Evolutionary conservation across 2,797 vertebrate genomes (phyloP), one percentile per base, ranked within the genome.

Genomic region (Capromys pilorides): DNA sequence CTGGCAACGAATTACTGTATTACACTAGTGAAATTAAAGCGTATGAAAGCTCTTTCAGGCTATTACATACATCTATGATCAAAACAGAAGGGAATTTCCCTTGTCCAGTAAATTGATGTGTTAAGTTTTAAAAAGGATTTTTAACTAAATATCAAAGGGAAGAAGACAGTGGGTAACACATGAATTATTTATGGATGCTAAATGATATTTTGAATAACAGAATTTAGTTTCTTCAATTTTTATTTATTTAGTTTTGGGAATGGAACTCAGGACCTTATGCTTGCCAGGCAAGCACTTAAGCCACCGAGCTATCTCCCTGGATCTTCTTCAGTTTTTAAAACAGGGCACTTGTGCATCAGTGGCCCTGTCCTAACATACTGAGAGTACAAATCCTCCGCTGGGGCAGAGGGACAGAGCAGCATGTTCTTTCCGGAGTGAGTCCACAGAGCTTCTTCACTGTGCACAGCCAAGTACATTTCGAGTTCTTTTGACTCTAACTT

Each of bases 11-110:
- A 91, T 96, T 96, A 96, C 7, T 64, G 49, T 82, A 94, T 78
- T 80, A 81, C 79, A 95, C 93, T 92, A 97, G 54, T 2, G 11
- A 97, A 78, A 67, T 3, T 81, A 24, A 92, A 96, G 45, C 97
- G 93, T 67, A 92, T 89, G 96, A 93, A 97, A 91, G 79, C 49
- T 97, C 67, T 97, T 98, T 97, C 41, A 94, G 69, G 73, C 57
- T 96, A 80, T 96, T 95, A 91, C 33, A 85, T 16, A 78, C 92
- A 97, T 95, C 62, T 85, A 91, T 94, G 90, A 93, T 90, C 67
- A 96, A 80, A 28, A 88, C 0, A 83, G 62, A 81, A 86, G 88
- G 49, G 57, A 95, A 84, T 95, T 59, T 80, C 67, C 85, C 90
- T 83, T 21, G 21, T 84, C 33, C 41, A 96, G 5, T 90, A 97